Conservation (phyloP, 2,797 vertebrate species). For the Sciaenops ocellatus region DNA sequence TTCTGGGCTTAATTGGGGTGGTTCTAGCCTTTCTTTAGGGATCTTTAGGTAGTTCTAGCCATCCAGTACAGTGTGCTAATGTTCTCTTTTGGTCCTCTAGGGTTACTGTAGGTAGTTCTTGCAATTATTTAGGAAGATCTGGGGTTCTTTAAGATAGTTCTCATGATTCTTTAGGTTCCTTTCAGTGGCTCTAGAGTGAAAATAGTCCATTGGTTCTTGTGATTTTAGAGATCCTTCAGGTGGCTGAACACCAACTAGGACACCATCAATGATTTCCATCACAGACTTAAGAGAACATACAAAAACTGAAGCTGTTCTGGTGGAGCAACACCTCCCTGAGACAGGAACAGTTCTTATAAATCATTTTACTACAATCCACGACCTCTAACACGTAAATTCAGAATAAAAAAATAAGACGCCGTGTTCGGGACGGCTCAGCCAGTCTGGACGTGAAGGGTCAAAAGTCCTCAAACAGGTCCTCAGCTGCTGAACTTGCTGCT, state of each 20-base stretch:
- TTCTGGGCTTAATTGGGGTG: neutral
- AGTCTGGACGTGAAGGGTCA: slow-evolving; percentile 65
- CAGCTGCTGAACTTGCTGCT: slow-evolving; percentile 80
- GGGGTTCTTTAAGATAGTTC: neutral
- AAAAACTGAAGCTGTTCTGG: neutral
- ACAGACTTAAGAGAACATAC: neutral
- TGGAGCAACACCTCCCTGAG: neutral
- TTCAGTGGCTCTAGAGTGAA: neutral
- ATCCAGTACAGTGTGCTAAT: no score
- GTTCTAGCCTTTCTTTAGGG: neutral
- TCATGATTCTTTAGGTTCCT: neutral
- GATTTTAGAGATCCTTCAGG: neutral
- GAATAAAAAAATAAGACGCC: neutral
- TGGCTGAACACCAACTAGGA: neutral
- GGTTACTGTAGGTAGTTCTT: neutral
- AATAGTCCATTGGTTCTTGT: neutral
- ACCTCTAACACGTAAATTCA: neutral
- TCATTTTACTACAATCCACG: neutral
- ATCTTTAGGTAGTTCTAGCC: neutral
- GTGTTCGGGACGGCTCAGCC: no score
- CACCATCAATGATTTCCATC: neutral
- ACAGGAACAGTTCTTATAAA: neutral
- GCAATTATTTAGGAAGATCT: neutral
- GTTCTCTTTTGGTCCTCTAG: neutral
- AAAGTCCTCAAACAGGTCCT: slow-evolving; percentile 91